Base-by-base conservation (phyloP, 2,888 invertebrate species). In the Resseliella maxima region DNA sequence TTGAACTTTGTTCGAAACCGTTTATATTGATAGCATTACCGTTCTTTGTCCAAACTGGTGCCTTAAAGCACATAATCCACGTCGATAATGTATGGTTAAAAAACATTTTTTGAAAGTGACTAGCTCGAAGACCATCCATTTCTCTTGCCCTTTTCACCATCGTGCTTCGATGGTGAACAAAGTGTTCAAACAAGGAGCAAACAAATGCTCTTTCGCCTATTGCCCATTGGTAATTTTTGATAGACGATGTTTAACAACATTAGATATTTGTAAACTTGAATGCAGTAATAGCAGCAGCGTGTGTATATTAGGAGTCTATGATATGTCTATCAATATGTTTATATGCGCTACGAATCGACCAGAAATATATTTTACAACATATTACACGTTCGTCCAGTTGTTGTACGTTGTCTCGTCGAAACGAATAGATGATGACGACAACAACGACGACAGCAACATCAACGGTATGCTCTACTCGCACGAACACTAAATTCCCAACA, bases 271-370 rank as follows among this genome's bases (percentile, higher is more conserved):
- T 72, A 72, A 35, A 3, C 72, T n/a, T n/a, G 35, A 27, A 72
- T 31, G 35, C 12, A 27, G 6, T 24, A 15, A 2, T 18, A n/a
- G 31, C 72, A 72, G n/a, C 72, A 31, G 46, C 18, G 46, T 31
- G 10, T 72, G 31, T 72, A n/a, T 72, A 31, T 72, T 12, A 31
- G 15, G 72, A 72, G 72, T 72, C 72, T 72, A 72, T 72, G 72
- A 72, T 72, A 72, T 72, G 72, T 72, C 72, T 72, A 72, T 72
- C 72, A 72, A 72, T 72, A 72, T n/a, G 31, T 72, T 72, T 72
- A 72, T 72, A 72, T 35, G 72, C 31, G 27, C 72, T 27, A 72
- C 72, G 72, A 72, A 72, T 72, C 72, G 72, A 72, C 72, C 72
- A 72, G 72, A 2, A 72, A 31, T 72, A 59, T 31, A 31, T 72